A percentile compares a stretch with the other conserved stretches of the same genome.
Conservation (phyloP, 2,113 vertebrate genomes). For the Ictalurus punctatus region DNA sequence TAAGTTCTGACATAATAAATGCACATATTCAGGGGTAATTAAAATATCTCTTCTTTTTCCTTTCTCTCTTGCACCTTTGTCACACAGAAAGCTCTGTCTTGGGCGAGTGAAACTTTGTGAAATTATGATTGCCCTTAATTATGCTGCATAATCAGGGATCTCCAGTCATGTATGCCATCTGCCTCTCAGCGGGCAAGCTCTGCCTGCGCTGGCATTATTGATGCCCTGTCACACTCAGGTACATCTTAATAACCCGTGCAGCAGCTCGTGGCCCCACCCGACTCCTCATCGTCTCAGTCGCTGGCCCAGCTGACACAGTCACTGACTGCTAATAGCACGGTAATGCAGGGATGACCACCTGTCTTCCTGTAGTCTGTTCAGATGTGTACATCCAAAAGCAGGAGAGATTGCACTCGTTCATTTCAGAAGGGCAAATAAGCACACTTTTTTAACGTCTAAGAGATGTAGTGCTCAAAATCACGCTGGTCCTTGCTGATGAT, state of each 20-base stretch:
- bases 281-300: constrained; percentile 31
- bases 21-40: neutral
- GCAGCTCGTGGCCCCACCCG: constrained; percentile 44
- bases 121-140: constrained; percentile 61
- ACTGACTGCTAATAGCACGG: constrained; percentile 39
- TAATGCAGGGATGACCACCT: constrained; percentile 12
- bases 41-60: neutral
- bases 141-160: constrained; percentile 62
- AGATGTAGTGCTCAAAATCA: neutral
- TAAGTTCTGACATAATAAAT: neutral
- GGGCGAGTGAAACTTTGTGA: constrained; percentile 48
- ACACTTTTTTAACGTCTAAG: neutral
- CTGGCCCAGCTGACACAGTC: constrained; percentile 45
- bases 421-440: constrained; percentile 4
- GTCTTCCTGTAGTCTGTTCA: neutral
- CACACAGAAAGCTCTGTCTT: constrained; percentile 25
- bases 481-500: neutral
- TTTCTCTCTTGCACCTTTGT: constrained; percentile 8
- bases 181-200: constrained; percentile 74
- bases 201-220: constrained; percentile 75
- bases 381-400: neutral
- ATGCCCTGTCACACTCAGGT: constrained; percentile 77
- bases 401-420: neutral
- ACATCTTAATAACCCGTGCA: constrained; percentile 62
- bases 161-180: constrained; percentile 77